Evolutionary conservation across 2,888 invertebrate species (phyloP).

Genomic region (Tinea pellionella): DNA sequence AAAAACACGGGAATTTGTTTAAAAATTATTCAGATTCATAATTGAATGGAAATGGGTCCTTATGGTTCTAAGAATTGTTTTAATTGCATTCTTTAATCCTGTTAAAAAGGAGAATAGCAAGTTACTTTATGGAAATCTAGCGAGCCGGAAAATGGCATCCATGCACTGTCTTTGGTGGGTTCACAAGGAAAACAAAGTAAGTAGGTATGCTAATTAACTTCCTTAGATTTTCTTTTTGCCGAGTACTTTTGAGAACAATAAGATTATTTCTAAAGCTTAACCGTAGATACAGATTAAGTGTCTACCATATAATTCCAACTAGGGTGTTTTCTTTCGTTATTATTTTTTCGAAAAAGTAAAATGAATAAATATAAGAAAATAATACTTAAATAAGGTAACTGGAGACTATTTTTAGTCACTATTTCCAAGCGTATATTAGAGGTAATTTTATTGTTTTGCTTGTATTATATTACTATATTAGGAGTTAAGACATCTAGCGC

Average conservation of each 20-base stretch:
- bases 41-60: background rate
- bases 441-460: too few relatives aligned
- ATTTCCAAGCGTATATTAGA: too few relatives aligned
- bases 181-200: constrained; percentile 22
- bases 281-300: background rate
- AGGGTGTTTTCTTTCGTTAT: too few relatives aligned
- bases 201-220: constrained; percentile 28
- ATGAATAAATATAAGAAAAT: too few relatives aligned
- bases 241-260: constrained; percentile 1
- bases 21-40: too few relatives aligned
- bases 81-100: constrained; percentile 35
- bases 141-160: constrained; percentile 29
- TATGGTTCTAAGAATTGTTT: constrained; percentile 22
- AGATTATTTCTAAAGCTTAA: constrained; percentile 7
- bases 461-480: too few relatives aligned
- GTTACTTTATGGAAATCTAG: constrained; percentile 19
- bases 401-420: too few relatives aligned
- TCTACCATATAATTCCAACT: background rate
- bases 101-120: constrained; percentile 22
- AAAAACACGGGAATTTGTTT: too few relatives aligned
- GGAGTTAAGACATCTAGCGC: too few relatives aligned
- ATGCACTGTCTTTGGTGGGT: constrained; percentile 20
- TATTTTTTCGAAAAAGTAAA: too few relatives aligned
- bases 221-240: constrained; percentile 17
- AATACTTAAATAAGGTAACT: too few relatives aligned